Base-by-base conservation (phyloP, 2,888 invertebrate species). In the Drosophila conformis region DNA sequence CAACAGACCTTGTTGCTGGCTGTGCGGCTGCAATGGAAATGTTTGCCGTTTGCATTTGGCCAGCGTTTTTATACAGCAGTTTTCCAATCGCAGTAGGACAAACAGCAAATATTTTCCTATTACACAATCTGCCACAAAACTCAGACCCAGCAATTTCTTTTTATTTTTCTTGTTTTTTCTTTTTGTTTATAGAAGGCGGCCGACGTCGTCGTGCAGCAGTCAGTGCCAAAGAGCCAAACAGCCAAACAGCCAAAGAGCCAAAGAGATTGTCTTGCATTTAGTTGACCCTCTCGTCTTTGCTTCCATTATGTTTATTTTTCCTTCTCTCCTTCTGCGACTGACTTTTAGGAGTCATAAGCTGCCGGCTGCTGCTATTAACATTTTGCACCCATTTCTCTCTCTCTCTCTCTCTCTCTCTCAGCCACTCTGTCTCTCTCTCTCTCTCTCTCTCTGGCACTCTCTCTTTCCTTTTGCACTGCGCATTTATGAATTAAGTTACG, bases 401-500 rank as follows among this genome's bases (percentile, higher is more conserved):
- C 11, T 13, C 33, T 27, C 27, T 27, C 27, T 27, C 27, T 27
- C 25, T 25, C 25, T 36, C 25, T 36, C 21, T 7, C 78, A 56
- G 69, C 49, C 31, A 31, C 79, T 83, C 78, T 36, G 35, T 31
- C 8, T 21, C 78, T 83, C 78, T 36, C 7, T 36, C 10, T 31
- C 8, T 21, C 78, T 83, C 78, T 36, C 7, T 36, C 10, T 49
- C n/a, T 29, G 10, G 10, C 18, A n/a, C 25, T 31, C 31, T 51
- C 51, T n/a, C 36, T 18, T 79, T 83, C 78, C 53, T 31, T 78
- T 78, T 57, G 68, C 51, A 42, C 66, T 48, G 35, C 29, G 73
- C 73, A 75, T 73, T 88, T 89, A 71, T 78, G 80, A 90, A 82
- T 88, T 80, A 83, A 88, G 81, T 91, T 83, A 86, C 83, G 91